phyloP scores from a whole-genome alignment of 2,797 vertebrate species.

The Gobio occitaniae region DNA sequence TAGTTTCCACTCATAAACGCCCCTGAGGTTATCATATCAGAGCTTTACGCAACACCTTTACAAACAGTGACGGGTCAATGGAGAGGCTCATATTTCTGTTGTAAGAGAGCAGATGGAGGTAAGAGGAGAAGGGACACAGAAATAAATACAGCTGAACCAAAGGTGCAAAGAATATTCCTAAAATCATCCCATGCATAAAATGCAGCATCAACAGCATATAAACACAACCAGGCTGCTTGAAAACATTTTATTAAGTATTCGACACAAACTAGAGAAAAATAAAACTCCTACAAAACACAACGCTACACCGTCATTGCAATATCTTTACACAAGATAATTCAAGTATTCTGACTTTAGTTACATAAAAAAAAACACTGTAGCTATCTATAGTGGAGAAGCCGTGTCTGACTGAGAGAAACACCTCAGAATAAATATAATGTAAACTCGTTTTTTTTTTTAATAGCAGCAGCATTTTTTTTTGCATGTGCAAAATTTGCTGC shows the following conservation, averaged over 20 bases:
- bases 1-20: background rate
- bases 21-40: background rate
- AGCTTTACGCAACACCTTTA: background rate
- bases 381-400: background rate
- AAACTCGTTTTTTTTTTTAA: background rate
- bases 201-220: background rate
- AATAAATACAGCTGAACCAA: too few species aligned
- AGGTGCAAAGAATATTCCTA: too few species aligned
- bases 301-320: constrained; percentile 88
- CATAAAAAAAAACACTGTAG: constrained; percentile 10
- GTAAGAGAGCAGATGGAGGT: background rate
- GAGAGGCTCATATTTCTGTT: background rate
- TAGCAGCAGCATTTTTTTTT: background rate
- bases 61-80: background rate
- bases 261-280: constrained; percentile 93
- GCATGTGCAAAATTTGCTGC: background rate
- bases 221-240: constrained; percentile 73
- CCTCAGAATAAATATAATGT: background rate
- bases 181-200: background rate
- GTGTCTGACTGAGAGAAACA: background rate
- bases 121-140: background rate
- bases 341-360: constrained; percentile 10
- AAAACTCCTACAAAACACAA: constrained; percentile 89
- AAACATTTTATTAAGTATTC: constrained; percentile 89
- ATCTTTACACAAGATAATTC: constrained; percentile 58